Evolutionary conservation across 2,113 vertebrate species (phyloP).

Genomic region (Lepus timidus): DNA sequence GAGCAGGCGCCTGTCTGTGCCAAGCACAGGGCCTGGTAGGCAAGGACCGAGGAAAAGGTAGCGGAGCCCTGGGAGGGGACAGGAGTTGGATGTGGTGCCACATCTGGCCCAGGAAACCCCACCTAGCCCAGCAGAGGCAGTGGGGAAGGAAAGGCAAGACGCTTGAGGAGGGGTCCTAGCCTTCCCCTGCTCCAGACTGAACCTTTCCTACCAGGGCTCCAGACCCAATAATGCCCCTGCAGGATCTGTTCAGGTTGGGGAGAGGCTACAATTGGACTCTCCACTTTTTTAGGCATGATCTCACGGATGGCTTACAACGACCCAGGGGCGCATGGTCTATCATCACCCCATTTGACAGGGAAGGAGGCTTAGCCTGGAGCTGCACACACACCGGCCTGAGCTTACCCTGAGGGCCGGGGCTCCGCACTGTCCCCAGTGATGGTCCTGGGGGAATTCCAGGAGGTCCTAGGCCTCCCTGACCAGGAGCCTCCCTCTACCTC

Average conservation of each 20-base stretch:
- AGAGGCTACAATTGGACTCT: background rate
- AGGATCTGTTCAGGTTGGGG: background rate
- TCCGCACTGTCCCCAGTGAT: rapidly evolving
- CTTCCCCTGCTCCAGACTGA: background rate
- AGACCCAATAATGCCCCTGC: background rate
- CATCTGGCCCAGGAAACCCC: background rate
- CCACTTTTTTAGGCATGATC: background rate
- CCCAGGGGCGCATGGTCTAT: background rate
- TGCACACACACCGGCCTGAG: rapidly evolving
- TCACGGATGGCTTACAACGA: rapidly evolving
- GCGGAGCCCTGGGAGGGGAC: background rate
- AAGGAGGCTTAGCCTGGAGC: background rate
- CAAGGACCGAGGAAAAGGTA: background rate
- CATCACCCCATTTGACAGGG: background rate
- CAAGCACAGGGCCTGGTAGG: background rate
- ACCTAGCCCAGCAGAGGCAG: background rate
- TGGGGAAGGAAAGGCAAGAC: background rate
- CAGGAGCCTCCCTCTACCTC: background rate
- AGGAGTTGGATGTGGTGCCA: background rate
- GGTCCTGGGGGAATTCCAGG: background rate
- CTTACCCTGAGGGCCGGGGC: background rate
- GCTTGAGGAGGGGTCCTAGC: too few relatives aligned
- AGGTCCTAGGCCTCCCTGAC: background rate
- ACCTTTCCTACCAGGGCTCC: background rate
- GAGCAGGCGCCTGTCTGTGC: background rate